Evolutionary conservation across 2,797 vertebrate species (phyloP).

Genomic region (Phyllotis vaccarum): DNA sequence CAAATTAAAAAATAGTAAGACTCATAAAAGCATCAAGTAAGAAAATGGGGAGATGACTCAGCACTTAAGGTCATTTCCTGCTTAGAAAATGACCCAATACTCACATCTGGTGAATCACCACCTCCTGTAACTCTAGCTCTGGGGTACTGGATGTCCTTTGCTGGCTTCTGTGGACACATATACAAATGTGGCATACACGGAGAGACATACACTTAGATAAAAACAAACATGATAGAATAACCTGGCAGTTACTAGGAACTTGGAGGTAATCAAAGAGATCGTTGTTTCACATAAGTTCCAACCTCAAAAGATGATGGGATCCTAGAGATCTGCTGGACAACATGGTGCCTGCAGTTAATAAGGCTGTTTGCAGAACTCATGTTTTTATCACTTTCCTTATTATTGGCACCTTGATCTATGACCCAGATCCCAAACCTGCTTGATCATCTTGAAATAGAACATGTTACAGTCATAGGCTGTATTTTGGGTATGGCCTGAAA

Average conservation of each 20-base stretch:
- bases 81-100: not conserved
- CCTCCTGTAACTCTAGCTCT: not conserved
- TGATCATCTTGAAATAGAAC: not conserved
- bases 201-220: not conserved
- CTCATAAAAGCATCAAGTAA: not conserved
- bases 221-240: not conserved
- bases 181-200: not conserved
- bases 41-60: not conserved
- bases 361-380: not conserved
- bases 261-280: not conserved
- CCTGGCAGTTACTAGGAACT: not conserved
- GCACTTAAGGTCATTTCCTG: not conserved
- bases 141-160: no score
- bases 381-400: not conserved
- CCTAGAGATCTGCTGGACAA: not conserved
- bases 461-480: not conserved
- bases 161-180: not conserved
- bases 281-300: not conserved
- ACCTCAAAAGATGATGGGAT: not conserved
- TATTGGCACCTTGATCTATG: not conserved
- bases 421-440: not conserved
- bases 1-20: not conserved
- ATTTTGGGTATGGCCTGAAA: not conserved
- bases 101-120: not conserved
- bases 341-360: not conserved